Evolutionary conservation across 2,888 invertebrate genomes (phyloP).

Genomic region (Chydorus sphaericus): DNA sequence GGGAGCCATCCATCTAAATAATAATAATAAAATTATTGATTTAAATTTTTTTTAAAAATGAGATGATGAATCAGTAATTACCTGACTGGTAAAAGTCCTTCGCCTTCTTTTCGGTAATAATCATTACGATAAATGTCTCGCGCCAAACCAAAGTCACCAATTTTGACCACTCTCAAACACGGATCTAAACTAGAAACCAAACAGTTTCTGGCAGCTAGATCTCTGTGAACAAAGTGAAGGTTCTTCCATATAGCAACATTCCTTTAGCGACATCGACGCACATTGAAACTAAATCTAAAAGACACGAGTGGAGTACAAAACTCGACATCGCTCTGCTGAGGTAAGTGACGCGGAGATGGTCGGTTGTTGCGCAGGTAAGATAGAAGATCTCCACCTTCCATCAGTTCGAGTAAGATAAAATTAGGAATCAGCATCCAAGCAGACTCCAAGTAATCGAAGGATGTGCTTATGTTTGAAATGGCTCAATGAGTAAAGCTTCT

Average conservation of each 20-base stretch:
- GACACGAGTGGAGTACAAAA: constrained; percentile 45
- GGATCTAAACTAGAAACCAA: constrained; percentile 60
- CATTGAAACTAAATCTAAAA: constrained; percentile 77
- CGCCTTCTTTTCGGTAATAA: constrained; percentile 88
- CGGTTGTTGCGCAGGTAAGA: constrained; percentile 75
- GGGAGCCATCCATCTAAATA: constrained; percentile 85
- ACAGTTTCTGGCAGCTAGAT: constrained; percentile 91
- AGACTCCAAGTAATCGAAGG: constrained; percentile 79
- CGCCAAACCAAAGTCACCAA: constrained; percentile 93
- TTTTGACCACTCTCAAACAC: constrained; percentile 69
- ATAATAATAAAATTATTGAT: not conserved
- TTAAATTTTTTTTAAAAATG: not conserved
- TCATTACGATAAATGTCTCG: constrained; percentile 94
- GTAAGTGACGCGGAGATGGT: constrained; percentile 35
- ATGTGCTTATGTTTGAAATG: constrained; percentile 96
- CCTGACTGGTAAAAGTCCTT: constrained; percentile 76
- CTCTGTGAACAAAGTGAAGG: constrained; percentile 95
- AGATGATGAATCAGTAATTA: constrained; percentile 16
- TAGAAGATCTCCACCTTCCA: constrained; percentile 92
- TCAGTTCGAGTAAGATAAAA: constrained; percentile 88
- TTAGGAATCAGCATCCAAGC: constrained; percentile 84
- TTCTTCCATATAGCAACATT: constrained; percentile 89
- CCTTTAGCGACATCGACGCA: constrained; percentile 90
- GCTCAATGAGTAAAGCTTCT: constrained; percentile 92
- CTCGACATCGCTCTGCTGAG: not conserved